A percentile compares a stretch with the other conserved stretches of the same genome.
These are phyloP conservation scores for Gavialis gangeticus DNA, from an alignment of 2,113 vertebrate genomes.

Conservation along the genomic window DNA sequence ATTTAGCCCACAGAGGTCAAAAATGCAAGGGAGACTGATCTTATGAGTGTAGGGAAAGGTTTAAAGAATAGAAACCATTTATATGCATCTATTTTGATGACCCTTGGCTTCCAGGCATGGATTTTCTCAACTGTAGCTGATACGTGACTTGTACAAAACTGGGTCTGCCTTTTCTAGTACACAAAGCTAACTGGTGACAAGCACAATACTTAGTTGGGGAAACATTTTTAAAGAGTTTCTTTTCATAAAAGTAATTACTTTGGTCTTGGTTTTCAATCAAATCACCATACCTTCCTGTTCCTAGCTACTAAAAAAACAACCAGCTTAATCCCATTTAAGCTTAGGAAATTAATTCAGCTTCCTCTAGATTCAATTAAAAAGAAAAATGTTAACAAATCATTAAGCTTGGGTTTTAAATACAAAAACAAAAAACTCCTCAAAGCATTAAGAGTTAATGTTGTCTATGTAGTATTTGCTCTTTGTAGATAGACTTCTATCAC, in stretches of 20 bases:
- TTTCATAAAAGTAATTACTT: background rate
- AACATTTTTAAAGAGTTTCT: background rate
- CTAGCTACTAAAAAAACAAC: background rate
- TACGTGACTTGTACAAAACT: background rate
- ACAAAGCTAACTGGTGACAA: rapidly evolving
- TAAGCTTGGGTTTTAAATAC: background rate
- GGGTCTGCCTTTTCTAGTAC: background rate
- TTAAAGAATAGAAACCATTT: background rate
- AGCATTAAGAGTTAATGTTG: background rate
- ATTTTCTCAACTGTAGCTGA: background rate
- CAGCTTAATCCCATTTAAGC: background rate
- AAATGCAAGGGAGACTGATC: background rate
- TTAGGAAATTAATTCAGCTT: background rate
- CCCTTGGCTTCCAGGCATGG: background rate
- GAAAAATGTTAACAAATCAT: background rate
- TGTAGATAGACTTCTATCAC: background rate
- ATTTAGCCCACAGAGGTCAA: background rate
- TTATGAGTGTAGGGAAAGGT: background rate
- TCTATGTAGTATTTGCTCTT: background rate
- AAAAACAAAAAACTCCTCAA: background rate
- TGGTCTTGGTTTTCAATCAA: background rate
- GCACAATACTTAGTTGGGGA: background rate
- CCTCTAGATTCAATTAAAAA: background rate
- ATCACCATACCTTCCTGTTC: background rate
- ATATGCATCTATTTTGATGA: background rate